Percentiles rank a stretch among this genome's conserved stretches.
These are phyloP conservation scores for Cataglyphis rosenhaueri DNA, from an alignment of 2,888 invertebrate species.

Conservation along the genomic window DNA sequence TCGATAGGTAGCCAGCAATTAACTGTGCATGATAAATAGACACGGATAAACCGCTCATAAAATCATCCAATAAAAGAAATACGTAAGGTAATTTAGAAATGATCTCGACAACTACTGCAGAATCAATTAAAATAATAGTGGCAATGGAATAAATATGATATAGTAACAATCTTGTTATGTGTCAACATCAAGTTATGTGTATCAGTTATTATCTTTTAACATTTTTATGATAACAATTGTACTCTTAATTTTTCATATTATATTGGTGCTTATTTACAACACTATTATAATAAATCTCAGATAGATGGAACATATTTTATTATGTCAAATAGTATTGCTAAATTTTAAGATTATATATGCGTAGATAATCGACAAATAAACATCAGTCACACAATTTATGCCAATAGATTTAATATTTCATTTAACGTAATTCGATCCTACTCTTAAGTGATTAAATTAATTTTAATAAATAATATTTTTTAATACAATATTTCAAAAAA, in stretches of 20 bases:
- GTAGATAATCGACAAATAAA: background rate
- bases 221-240: background rate
- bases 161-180: background rate
- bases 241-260: background rate
- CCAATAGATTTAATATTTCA: background rate
- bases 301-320: background rate
- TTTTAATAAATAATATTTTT: slow-evolving; percentile 1
- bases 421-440: background rate
- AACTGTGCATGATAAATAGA: slow-evolving; percentile 46
- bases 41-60: slow-evolving; percentile 19
- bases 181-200: background rate
- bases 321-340: background rate
- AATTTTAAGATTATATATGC: background rate
- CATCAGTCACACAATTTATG: background rate
- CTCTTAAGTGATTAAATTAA: background rate
- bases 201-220: background rate
- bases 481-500: background rate
- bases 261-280: background rate
- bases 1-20: slow-evolving; percentile 45
- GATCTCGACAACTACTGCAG: background rate
- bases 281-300: background rate
- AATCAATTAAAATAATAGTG: slow-evolving; percentile 15
- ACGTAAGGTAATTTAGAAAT: slow-evolving; percentile 28
- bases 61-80: slow-evolving; percentile 30
- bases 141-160: background rate